A percentile compares a stretch with the other conserved stretches of the same genome.
Evolutionary conservation across 2,888 invertebrate species (phyloP).

Genomic region (Eudasyphora cyanicolor): DNA sequence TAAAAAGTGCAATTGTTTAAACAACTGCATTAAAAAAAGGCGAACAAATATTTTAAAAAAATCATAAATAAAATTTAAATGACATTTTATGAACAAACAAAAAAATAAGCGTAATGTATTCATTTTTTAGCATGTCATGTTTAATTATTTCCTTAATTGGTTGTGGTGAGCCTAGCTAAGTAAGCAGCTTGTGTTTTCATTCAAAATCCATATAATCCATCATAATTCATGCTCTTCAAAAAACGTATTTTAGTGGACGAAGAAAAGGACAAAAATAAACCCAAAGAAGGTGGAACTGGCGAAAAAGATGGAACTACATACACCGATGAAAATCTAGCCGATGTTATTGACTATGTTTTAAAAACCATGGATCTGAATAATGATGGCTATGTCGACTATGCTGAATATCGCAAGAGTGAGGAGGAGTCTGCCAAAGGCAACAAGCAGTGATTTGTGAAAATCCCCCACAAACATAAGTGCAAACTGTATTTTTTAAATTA

Average conservation of each 20-base stretch:
- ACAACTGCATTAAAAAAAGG: slow-evolving; percentile 64
- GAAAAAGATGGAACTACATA: slow-evolving; percentile 79
- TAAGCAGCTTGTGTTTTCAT: slow-evolving; percentile 35
- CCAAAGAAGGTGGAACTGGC: slow-evolving; percentile 16
- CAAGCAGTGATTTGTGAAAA: slow-evolving; percentile 54
- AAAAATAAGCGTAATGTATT: slow-evolving; percentile 61
- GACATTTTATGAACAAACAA: slow-evolving; percentile 52
- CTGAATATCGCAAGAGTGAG: slow-evolving; percentile 81
- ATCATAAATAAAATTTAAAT: slow-evolving; percentile 62
- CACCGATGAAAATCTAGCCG: slow-evolving; percentile 82
- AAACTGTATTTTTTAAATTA: slow-evolving; percentile 5
- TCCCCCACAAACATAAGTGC: not conserved
- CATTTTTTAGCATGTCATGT: slow-evolving; percentile 66
- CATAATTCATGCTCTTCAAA: not conserved
- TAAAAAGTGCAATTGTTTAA: slow-evolving; percentile 62
- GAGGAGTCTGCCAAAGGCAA: slow-evolving; percentile 66
- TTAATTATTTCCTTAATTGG: slow-evolving; percentile 63
- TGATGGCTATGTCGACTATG: slow-evolving; percentile 88
- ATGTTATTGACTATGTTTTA: slow-evolving; percentile 84
- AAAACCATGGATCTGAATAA: slow-evolving; percentile 85
- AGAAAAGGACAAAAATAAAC: slow-evolving; percentile 22
- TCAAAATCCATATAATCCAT: not conserved
- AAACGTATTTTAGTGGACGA: slow-evolving; percentile 24
- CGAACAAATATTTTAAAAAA: slow-evolving; percentile 33
- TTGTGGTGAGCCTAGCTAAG: slow-evolving; percentile 69